A percentile compares a stretch with the other conserved stretches of the same genome.
These are phyloP conservation scores for Brachyistius frenatus DNA, from an alignment of 2,113 vertebrate genomes.

Conservation along the genomic window DNA sequence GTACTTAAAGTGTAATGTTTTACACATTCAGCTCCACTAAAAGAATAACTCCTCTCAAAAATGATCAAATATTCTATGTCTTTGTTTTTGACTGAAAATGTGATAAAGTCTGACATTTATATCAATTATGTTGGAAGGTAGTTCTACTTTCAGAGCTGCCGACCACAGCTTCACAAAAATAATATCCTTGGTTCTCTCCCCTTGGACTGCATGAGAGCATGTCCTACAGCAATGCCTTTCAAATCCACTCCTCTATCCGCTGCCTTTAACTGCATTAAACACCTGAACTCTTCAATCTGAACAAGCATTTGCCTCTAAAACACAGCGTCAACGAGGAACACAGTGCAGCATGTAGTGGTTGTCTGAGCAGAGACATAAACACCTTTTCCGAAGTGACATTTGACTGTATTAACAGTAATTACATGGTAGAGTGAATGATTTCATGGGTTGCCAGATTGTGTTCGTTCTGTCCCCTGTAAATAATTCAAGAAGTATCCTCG, in stretches of 20 bases:
- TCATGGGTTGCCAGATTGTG: neutral
- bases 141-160: no score
- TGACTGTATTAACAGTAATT: neutral
- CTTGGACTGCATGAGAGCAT: neutral
- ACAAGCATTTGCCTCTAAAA: neutral
- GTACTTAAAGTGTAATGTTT: neutral
- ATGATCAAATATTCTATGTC: no score
- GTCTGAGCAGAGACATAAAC: neutral
- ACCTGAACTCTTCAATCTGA: neutral
- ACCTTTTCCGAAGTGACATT: neutral
- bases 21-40: neutral
- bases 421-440: neutral
- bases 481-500: conserved; percentile 30
- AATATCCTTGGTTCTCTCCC: neutral
- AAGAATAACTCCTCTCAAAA: neutral
- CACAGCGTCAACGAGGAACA: neutral
- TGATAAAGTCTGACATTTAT: no score
- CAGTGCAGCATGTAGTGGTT: neutral
- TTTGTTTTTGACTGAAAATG: no score
- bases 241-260: neutral
- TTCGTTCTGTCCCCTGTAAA: conserved; percentile 12
- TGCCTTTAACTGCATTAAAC: neutral
- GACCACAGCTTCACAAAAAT: no score
- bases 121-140: no score
- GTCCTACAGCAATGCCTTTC: conserved; percentile 28